These are phyloP conservation scores for Bufo gargarizans DNA, from an alignment of 2,113 vertebrate genomes.

Conservation along the genomic window DNA sequence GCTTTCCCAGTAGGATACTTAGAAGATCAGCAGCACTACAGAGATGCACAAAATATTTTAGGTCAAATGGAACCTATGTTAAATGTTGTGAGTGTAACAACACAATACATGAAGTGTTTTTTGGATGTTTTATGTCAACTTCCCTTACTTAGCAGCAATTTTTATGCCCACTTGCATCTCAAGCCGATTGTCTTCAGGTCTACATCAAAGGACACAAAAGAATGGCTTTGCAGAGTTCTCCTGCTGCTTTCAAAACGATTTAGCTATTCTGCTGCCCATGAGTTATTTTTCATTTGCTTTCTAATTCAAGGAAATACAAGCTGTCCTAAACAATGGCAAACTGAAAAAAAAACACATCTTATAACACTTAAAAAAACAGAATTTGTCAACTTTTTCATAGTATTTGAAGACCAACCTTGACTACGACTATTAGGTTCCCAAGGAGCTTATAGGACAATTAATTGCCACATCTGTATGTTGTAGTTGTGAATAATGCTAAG, in stretches of 20 bases:
- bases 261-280: neutral
- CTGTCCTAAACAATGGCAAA: neutral
- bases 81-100: neutral
- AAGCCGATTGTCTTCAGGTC: slow-evolving; percentile 9
- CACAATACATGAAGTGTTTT: neutral
- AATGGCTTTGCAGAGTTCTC: neutral
- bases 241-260: slow-evolving; percentile 27
- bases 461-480: neutral
- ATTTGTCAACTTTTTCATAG: slow-evolving; percentile 35
- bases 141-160: slow-evolving; percentile 6
- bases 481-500: neutral
- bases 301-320: neutral
- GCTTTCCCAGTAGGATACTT: slow-evolving; percentile 24
- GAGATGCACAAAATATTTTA: neutral
- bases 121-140: neutral
- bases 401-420: slow-evolving; percentile 15
- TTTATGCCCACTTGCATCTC: slow-evolving; percentile 10
- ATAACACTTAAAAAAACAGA: neutral
- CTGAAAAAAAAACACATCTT: too few relatives aligned
- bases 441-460: neutral
- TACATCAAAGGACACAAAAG: neutral
- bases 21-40: neutral
- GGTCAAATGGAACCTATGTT: neutral
- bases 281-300: neutral
- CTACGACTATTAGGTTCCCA: neutral